Evolutionary conservation across 2,797 vertebrate genomes (phyloP).

Genomic region (Ibycter americanus): DNA sequence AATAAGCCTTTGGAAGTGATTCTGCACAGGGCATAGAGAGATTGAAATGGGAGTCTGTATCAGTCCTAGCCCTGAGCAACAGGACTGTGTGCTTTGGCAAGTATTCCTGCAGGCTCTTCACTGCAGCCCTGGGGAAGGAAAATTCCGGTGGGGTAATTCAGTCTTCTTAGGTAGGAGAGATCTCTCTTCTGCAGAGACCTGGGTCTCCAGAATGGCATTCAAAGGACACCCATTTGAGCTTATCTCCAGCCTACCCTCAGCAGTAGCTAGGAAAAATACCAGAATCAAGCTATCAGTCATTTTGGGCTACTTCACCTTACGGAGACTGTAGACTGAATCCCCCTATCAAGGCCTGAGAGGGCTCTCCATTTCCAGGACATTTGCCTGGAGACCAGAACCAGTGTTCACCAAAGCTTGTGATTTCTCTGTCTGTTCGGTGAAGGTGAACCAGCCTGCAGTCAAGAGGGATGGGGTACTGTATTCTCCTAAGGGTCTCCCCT

Average conservation of each 20-base stretch:
- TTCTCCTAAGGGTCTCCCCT: neutral
- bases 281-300: neutral
- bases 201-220: neutral
- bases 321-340: neutral
- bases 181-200: neutral
- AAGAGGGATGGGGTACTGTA: fast-evolving
- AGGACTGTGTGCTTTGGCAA: neutral
- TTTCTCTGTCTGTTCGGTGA: neutral
- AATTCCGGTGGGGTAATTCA: neutral
- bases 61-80: neutral
- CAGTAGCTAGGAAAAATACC: neutral
- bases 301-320: neutral
- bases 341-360: neutral
- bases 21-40: neutral
- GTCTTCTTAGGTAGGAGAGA: neutral
- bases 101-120: neutral
- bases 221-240: neutral
- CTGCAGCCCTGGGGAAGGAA: neutral
- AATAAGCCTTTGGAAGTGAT: neutral
- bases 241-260: neutral
- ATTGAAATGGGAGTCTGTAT: neutral
- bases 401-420: neutral
- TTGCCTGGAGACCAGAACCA: neutral
- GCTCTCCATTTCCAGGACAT: neutral
- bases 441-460: neutral